Conservation (phyloP, 2,113 vertebrate species). For the Nymphicus hollandicus region DNA sequence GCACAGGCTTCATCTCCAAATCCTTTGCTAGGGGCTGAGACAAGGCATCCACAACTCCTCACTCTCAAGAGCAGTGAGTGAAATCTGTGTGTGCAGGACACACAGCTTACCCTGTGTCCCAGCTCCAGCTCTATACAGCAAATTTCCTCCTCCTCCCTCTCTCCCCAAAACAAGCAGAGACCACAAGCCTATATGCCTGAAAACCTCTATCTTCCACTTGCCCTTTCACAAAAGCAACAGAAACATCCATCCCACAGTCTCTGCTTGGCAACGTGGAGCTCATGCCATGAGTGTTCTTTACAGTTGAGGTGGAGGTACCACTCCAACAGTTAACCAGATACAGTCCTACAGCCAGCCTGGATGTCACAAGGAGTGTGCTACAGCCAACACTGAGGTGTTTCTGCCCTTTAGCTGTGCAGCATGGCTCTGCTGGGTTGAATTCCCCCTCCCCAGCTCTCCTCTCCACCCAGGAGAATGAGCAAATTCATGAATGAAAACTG, state of each 20-base stretch:
- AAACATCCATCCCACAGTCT: background rate
- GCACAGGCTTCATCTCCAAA: background rate
- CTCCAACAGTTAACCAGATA: background rate
- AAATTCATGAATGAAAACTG: background rate
- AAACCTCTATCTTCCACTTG: background rate
- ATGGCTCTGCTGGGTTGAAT: background rate
- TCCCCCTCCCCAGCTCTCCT: background rate
- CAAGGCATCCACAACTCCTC: background rate
- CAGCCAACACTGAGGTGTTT: rapidly evolving
- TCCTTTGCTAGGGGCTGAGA: background rate
- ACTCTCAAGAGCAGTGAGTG: background rate
- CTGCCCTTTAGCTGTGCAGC: background rate
- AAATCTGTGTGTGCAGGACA: background rate
- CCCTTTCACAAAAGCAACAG: background rate
- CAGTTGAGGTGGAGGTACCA: background rate
- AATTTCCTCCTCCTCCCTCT: background rate
- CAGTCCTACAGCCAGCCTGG: background rate
- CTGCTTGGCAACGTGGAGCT: rapidly evolving
- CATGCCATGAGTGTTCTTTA: background rate
- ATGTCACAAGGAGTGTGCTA: rapidly evolving
- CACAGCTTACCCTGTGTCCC: background rate
- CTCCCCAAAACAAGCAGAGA: background rate
- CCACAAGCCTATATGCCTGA: background rate
- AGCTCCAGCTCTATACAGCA: background rate
- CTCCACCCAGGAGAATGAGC: background rate